Evolutionary conservation across 2,888 invertebrate genomes (phyloP), one percentile per base, ranked within the genome.

Genomic region (Meandrusa payeni): DNA sequence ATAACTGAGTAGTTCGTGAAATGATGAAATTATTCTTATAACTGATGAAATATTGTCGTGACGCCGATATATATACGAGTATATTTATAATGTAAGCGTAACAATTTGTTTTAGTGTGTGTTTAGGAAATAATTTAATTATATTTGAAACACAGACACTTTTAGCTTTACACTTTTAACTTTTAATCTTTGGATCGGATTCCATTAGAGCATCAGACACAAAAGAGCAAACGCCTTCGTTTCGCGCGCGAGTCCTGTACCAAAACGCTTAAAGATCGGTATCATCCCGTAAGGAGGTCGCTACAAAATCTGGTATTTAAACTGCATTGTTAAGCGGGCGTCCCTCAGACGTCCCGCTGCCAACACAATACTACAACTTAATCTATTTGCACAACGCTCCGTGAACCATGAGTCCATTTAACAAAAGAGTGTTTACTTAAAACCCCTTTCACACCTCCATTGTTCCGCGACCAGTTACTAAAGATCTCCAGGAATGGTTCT

Each of bases 401-500:
- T 66, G 53, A 51, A 52, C 68, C 72, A 78, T 65, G 74, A 69
- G 69, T 69, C 63, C 64, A 62, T 72, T 69, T 64, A 70, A 83
- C 80, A 82, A 82, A 80, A 78, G 83, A 79, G 76, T 82, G 81
- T 83, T 83, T 83, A 81, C 80, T 76, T 79, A 79, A 63, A 82
- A 83, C 82, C 83, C 83, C 83, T 83, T 83, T 81, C 81, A 77
- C 83, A 82, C 83, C 76, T 82, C 79, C 57, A 79, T 83, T 83
- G 82, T 82, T 74, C 63, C 41, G 23, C 47, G 48, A 41, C 83
- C 76, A 74, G 49, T 57, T 37, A 50, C 42, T 32, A 5, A 36
- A 59, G 83, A 70, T 45, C 74, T 49, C 47, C 38, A 41, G 41
- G 46, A 46, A 52, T 52, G 41, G 59, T 53, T 48, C 46, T 51